A percentile compares a stretch with the other conserved stretches of the same genome.
Evolutionary conservation across 2,888 invertebrate genomes (phyloP).

Genomic region (Cephus rjabovi): DNA sequence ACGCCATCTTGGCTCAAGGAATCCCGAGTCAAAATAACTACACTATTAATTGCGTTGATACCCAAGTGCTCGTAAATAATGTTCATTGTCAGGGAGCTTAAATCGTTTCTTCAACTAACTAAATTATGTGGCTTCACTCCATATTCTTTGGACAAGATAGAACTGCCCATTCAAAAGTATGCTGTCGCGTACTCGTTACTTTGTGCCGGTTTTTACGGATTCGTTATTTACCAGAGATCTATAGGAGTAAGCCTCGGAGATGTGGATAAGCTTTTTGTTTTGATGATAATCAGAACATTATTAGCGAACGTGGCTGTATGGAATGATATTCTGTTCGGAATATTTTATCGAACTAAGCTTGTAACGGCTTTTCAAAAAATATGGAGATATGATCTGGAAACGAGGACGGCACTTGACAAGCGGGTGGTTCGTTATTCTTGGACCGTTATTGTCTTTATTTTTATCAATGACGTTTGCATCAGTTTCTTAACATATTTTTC

Average conservation of each 20-base stretch:
- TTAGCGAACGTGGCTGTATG: not conserved
- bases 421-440: not conserved
- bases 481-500: not conserved
- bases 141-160: not conserved
- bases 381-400: not conserved
- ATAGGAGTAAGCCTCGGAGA: not conserved
- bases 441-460: not conserved
- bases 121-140: not conserved
- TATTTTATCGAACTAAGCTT: not conserved
- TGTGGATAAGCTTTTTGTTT: not conserved
- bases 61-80: not conserved
- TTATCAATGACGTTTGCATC: not conserved
- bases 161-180: not conserved
- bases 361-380: not conserved
- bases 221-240: not conserved
- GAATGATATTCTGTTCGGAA: not conserved
- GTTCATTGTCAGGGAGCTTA: not conserved
- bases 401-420: not conserved
- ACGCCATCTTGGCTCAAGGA: not conserved
- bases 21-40: not conserved
- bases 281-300: not conserved
- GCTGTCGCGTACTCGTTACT: not conserved
- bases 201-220: not conserved
- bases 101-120: not conserved
- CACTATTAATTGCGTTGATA: not conserved